These are phyloP conservation scores for Asobara japonica DNA, from an alignment of 1,140 invertebrate species.

Conservation along the genomic window DNA sequence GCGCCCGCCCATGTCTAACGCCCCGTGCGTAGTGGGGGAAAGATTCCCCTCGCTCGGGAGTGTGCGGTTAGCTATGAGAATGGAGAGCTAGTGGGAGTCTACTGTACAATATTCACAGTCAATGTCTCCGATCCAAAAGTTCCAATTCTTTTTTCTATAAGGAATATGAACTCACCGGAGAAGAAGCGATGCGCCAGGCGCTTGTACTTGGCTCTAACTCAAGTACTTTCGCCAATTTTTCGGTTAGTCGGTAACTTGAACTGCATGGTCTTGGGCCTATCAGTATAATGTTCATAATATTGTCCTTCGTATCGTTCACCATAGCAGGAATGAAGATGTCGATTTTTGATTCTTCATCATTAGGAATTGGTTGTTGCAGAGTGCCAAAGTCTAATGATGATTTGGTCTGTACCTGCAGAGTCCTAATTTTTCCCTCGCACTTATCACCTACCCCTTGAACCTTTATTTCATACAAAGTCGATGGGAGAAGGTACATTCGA, in stretches of 20 bases:
- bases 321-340: constrained; percentile 41
- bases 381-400: constrained; percentile 29
- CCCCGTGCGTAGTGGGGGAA: too few species aligned
- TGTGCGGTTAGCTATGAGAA: too few species aligned
- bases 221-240: not conserved
- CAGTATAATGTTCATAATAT: constrained; percentile 35
- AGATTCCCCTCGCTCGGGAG: too few species aligned
- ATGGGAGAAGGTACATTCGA: constrained; percentile 35
- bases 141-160: not conserved
- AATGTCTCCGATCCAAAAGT: too few species aligned
- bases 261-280: constrained; percentile 39
- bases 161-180: constrained; percentile 26
- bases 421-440: constrained; percentile 1
- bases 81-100: too few species aligned
- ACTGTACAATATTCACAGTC: too few species aligned
- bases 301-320: constrained; percentile 35
- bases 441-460: constrained; percentile 26
- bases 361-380: not conserved
- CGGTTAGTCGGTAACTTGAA: not conserved
- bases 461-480: constrained; percentile 35
- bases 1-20: too few species aligned
- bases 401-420: not conserved
- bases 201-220: constrained; percentile 28
- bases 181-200: constrained; percentile 37
- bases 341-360: constrained; percentile 31